Conservation (phyloP, 2,888 invertebrate species). For the Leptopterna dolabrata region DNA sequence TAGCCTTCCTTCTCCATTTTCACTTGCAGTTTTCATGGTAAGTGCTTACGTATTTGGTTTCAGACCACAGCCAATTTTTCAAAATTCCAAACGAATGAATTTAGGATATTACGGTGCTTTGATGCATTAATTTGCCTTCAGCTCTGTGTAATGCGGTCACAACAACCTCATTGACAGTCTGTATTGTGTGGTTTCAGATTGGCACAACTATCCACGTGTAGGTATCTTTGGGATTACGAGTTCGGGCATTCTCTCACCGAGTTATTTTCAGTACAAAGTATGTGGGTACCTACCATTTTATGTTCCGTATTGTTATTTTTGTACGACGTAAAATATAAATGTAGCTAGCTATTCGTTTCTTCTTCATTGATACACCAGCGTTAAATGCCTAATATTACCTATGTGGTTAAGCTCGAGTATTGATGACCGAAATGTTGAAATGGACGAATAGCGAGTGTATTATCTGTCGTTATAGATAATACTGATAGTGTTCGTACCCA, state of each 20-base stretch:
- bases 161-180: neutral
- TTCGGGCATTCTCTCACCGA: neutral
- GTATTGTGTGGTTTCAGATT: neutral
- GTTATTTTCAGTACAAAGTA: neutral
- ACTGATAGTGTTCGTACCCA: too few species aligned
- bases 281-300: neutral
- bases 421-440: too few species aligned
- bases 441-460: too few species aligned
- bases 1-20: too few species aligned
- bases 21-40: too few species aligned
- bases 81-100: too few species aligned
- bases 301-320: neutral
- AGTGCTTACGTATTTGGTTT: too few species aligned
- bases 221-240: neutral
- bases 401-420: too few species aligned
- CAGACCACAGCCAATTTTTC: too few species aligned
- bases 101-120: too few species aligned
- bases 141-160: neutral
- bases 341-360: neutral
- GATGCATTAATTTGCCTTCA: neutral
- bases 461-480: too few species aligned
- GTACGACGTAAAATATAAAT: neutral
- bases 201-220: neutral
- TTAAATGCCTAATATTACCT: too few species aligned
- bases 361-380: neutral